Evolutionary conservation across 2,113 vertebrate genomes (phyloP).

Genomic region (Maylandia zebra): DNA sequence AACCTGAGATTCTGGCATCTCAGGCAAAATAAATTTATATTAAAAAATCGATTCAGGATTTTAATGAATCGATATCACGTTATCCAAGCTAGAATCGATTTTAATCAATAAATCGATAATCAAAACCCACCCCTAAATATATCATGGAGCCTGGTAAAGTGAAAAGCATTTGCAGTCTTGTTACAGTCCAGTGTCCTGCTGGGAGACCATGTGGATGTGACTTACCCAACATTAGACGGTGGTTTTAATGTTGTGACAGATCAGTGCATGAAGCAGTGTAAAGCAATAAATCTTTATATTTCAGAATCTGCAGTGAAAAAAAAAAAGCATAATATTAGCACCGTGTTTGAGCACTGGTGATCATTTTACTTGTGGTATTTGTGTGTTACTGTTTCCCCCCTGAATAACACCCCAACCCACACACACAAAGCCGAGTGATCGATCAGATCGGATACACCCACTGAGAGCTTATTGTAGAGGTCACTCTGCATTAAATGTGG

Average conservation of each 20-base stretch:
- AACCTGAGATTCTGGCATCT: background rate
- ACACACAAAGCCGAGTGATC: conserved; percentile 3
- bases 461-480: conserved; percentile 54
- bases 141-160: background rate
- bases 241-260: background rate
- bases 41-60: background rate
- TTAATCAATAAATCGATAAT: background rate
- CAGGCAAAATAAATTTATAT: background rate
- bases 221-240: background rate
- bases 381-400: background rate
- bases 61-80: background rate
- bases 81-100: background rate
- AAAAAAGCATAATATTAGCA: background rate
- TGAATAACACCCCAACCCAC: background rate
- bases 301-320: background rate
- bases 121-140: background rate
- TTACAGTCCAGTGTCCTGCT: background rate
- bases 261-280: background rate
- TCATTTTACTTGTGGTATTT: background rate
- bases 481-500: conserved; percentile 51
- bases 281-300: background rate
- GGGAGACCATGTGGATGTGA: background rate
- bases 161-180: background rate
- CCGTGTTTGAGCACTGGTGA: background rate
- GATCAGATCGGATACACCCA: conserved; percentile 49